These are phyloP conservation scores for Fabriciana adippe DNA, from an alignment of 2,888 invertebrate genomes.

Conservation along the genomic window DNA sequence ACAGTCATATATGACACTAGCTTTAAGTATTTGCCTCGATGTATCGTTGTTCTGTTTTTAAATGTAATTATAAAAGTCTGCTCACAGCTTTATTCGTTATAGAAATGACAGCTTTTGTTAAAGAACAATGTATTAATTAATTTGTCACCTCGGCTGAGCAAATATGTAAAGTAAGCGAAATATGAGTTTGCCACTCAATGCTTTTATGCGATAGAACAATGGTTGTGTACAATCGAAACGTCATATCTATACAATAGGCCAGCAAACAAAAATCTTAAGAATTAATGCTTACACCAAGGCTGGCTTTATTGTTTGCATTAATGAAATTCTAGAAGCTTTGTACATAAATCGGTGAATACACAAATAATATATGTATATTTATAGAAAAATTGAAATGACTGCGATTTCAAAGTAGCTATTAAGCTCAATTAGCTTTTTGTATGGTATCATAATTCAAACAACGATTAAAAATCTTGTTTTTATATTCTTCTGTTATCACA, in stretches of 20 bases:
- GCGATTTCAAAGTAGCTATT: too few species aligned
- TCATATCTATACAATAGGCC: constrained; percentile 46
- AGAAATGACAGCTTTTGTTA: constrained; percentile 47
- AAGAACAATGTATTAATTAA: constrained; percentile 61
- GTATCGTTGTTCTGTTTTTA: not conserved
- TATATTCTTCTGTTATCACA: too few species aligned
- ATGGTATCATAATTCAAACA: too few species aligned
- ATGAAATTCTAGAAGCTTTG: constrained; percentile 33
- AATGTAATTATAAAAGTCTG: constrained; percentile 16
- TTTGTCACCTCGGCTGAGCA: constrained; percentile 54
- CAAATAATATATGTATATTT: not conserved
- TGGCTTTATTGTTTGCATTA: constrained; percentile 39
- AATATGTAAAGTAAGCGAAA: constrained; percentile 56
- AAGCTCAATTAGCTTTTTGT: too few species aligned
- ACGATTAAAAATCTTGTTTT: too few species aligned
- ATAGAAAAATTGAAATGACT: too few species aligned
- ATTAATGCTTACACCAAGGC: constrained; percentile 40
- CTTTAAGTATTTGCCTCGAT: constrained; percentile 7
- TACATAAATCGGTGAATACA: not conserved
- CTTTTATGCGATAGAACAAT: constrained; percentile 48
- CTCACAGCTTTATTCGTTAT: constrained; percentile 33
- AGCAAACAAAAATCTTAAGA: constrained; percentile 45
- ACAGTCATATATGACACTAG: too few species aligned
- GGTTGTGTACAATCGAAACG: constrained; percentile 43
- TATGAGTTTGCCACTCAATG: constrained; percentile 55